Percentiles rank a stretch among this genome's conserved stretches.
Evolutionary conservation across 2,113 vertebrate species (phyloP).

Genomic region (Prochilodus magdalenae): DNA sequence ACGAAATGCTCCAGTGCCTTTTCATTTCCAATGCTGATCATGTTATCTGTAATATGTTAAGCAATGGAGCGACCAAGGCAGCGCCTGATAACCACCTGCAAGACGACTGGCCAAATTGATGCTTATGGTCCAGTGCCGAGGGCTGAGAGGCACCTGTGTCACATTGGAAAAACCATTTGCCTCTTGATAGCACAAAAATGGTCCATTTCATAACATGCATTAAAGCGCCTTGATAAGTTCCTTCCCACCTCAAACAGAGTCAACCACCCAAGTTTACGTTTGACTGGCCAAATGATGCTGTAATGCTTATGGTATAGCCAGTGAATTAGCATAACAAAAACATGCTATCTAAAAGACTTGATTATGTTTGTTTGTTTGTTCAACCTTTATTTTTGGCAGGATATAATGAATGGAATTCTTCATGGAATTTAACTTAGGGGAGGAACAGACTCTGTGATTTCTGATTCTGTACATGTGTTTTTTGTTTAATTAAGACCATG

Average conservation of each 20-base stretch:
- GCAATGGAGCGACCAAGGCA: conserved; percentile 55
- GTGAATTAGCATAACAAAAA: too few species aligned
- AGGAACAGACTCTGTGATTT: too few species aligned
- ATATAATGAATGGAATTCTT: too few species aligned
- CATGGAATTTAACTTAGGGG: too few species aligned
- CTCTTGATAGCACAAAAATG: conserved; percentile 54
- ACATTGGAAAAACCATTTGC: conserved; percentile 17
- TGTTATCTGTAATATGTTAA: conserved; percentile 77
- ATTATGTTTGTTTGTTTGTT: too few species aligned
- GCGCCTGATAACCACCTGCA: conserved; percentile 60
- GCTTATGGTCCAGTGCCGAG: conserved; percentile 48
- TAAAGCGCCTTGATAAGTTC: background rate
- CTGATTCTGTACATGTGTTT: too few species aligned
- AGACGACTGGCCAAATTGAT: conserved; percentile 61
- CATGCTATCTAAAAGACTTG: too few species aligned
- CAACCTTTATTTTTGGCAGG: too few species aligned
- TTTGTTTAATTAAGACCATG: too few species aligned
- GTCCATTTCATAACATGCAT: conserved; percentile 48
- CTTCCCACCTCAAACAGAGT: background rate
- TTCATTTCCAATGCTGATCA: conserved; percentile 75
- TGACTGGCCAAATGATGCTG: too few species aligned
- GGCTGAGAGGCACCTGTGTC: conserved; percentile 36
- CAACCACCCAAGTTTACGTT: background rate
- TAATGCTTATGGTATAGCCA: too few species aligned
- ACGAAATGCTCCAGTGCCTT: conserved; percentile 68